A percentile compares a stretch with the other conserved stretches of the same genome.
phyloP scores from a whole-genome alignment of 2,797 vertebrate genomes.

The Falco concolor region DNA sequence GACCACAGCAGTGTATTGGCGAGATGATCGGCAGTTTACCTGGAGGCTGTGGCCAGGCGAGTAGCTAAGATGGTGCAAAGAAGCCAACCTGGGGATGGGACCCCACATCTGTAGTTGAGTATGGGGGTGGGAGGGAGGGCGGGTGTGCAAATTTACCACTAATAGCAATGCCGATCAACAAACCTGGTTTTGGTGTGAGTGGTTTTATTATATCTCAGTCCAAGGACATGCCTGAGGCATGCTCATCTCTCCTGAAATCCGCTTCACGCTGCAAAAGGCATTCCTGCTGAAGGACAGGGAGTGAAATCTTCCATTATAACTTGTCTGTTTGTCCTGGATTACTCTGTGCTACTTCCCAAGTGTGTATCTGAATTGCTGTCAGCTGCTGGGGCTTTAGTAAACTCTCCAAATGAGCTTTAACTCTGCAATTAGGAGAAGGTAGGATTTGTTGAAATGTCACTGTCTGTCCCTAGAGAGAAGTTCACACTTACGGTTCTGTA shows the following conservation, averaged over 20 bases:
- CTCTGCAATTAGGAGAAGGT: not conserved
- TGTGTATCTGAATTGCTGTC: not conserved
- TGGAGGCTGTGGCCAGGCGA: not conserved
- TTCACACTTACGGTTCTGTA: slow-evolving; percentile 20
- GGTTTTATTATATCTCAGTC: not conserved
- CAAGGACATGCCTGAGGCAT: not conserved
- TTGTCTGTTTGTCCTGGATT: not conserved
- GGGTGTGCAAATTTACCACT: not conserved
- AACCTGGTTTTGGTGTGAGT: not conserved
- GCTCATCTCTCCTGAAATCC: not conserved
- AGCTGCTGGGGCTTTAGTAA: slow-evolving; percentile 17
- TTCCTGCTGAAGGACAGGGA: not conserved
- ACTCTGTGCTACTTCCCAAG: not conserved
- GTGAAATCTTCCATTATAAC: not conserved
- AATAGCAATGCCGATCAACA: not conserved
- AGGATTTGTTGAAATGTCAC: slow-evolving; percentile 26
- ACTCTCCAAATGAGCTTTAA: slow-evolving; percentile 47
- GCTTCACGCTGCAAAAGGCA: not conserved
- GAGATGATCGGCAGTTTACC: not conserved
- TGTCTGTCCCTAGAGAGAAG: not conserved
- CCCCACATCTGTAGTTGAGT: not conserved
- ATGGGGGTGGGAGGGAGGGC: not conserved
- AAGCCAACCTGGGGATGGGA: not conserved
- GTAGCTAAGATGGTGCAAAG: not conserved
- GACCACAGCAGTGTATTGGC: not conserved